Evolutionary conservation across 2,888 invertebrate species (phyloP).

Genomic region (Strigamia transsilvanica): DNA sequence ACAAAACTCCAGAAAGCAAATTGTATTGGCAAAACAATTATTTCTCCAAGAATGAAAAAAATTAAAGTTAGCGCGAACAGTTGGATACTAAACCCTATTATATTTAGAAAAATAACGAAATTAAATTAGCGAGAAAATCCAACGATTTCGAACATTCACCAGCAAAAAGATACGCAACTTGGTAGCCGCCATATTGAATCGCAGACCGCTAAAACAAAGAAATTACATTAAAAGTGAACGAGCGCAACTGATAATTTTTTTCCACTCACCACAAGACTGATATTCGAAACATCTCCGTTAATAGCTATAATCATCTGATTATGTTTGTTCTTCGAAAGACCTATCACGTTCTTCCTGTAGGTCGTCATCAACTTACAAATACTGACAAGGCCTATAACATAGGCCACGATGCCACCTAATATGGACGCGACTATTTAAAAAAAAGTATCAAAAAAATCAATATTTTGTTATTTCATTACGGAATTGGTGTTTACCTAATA

Average conservation of each 20-base stretch:
- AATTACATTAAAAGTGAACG: neutral
- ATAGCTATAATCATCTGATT: neutral
- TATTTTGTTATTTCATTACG: neutral
- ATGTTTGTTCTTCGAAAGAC: neutral
- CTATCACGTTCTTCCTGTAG: neutral
- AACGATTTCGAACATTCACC: neutral
- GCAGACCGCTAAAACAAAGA: neutral
- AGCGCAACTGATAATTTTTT: neutral
- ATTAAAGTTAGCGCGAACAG: neutral
- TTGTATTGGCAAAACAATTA: neutral
- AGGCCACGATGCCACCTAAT: neutral
- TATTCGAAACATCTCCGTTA: neutral
- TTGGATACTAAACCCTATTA: neutral
- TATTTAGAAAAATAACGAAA: neutral
- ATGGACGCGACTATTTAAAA: neutral
- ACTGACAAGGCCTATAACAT: neutral
- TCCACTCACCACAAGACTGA: neutral
- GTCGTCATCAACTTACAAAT: neutral
- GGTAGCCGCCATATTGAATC: neutral
- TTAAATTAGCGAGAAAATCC: neutral
- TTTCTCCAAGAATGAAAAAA: neutral
- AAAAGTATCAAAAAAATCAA: neutral
- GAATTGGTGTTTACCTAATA: neutral
- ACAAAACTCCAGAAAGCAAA: neutral
- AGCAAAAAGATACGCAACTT: neutral